Evolutionary conservation across 1,140 invertebrate species (phyloP), one percentile per base, ranked within the genome.

Genomic region (Arctopsyche grandis): DNA sequence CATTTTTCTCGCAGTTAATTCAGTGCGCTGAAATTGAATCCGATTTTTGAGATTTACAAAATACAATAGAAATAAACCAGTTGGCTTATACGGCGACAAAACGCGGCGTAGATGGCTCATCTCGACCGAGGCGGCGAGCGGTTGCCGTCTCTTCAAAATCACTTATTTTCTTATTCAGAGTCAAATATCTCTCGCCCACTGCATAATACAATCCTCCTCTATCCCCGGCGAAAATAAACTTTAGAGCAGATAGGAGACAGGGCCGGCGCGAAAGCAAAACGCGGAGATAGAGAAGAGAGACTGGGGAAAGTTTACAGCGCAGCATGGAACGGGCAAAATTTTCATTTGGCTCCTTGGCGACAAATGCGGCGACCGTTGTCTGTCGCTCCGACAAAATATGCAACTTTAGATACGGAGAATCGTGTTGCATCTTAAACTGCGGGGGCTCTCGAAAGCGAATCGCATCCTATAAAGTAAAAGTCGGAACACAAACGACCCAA

Each of bases 321-420:
- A 38, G 7, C 29, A 7, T 38, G 69, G 12, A 71, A 44, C 63
- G 74, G 10, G 74, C 44, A 74, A 74, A 74, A 74, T 19, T 76
- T 76, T 76, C 74, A 76, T 76, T 76, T 76, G 29, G 70, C 29
- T 52, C 43, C 24, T 52, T 52, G 29, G 74, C 74, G 74, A 63
- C 74, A 76, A 76, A 56, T 76, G 46, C 38, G 10, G 70, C 44
- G 5, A 16, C 44, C 70, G 46, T 74, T 46, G 70, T 74, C 14
- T 24, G 74, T 52, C 38, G 22, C n/a, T 48, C 1, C 19, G 43
- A 76, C 60, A 76, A 76, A 63, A 76, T 76, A 63, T 63, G 43
- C 56, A 10, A 63, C 10, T 56, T 43, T 0, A 63, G 74, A 76
- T 76, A 76, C 12, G 58, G 74, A 14, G 69, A 70, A 12, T 70